These are phyloP conservation scores for Ciona savignyi DNA, from an alignment of 23 tunicate genomes.

Conservation along the genomic window DNA sequence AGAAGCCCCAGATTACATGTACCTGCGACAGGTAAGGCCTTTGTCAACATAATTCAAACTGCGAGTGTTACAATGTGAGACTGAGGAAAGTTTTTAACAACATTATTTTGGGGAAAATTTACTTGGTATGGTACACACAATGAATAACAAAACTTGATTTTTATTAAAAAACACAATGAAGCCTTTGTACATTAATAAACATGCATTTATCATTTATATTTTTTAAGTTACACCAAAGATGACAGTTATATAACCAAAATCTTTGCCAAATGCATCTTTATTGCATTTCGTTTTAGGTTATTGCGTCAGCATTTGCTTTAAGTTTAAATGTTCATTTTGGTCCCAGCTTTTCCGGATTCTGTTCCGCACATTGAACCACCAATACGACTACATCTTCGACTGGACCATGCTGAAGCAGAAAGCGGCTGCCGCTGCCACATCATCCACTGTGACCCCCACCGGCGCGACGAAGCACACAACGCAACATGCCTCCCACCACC, in stretches of 20 bases:
- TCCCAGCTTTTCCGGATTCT: constrained; percentile 89
- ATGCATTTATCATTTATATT: background rate
- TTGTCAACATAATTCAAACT: too few species aligned
- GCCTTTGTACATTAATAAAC: background rate
- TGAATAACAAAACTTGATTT: background rate
- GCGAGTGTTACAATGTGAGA: too few species aligned
- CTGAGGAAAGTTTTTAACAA: too few species aligned
- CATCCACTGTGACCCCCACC: constrained; percentile 89
- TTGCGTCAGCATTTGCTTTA: background rate
- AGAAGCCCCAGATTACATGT: constrained; percentile 99
- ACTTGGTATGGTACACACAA: too few species aligned
- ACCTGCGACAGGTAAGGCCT: constrained; percentile 90
- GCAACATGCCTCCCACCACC: constrained; percentile 70
- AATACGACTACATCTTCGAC: constrained; percentile 99
- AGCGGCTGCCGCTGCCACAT: constrained; percentile 95
- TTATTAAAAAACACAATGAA: background rate
- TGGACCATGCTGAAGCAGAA: constrained; percentile 99
- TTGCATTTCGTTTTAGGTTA: too few species aligned
- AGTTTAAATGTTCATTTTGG: background rate
- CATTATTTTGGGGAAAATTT: too few species aligned
- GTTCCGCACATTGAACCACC: constrained; percentile 96
- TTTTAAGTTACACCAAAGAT: too few species aligned
- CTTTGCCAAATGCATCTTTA: too few species aligned
- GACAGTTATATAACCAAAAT: too few species aligned
- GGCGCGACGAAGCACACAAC: constrained; percentile 86